A percentile compares a stretch with the other conserved stretches of the same genome.
Conservation (phyloP, 1,140 invertebrate genomes). For the Drosophila burlai region DNA sequence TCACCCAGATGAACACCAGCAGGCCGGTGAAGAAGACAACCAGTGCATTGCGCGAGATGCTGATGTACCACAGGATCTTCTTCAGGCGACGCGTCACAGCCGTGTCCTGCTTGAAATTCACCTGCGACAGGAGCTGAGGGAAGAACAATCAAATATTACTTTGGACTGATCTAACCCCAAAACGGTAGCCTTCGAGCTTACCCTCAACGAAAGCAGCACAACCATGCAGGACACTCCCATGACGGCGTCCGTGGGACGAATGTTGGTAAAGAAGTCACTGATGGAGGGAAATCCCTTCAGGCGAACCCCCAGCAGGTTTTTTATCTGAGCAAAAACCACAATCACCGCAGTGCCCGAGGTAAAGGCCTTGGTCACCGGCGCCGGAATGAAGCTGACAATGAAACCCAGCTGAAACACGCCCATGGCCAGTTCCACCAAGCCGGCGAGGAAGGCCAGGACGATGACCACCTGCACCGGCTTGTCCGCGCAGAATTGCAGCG, state of each 20-base stretch:
- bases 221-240: slow-evolving; percentile 90
- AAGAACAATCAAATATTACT: background rate
- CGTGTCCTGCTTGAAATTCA: slow-evolving; percentile 82
- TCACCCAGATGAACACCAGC: slow-evolving; percentile 87
- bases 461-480: slow-evolving; percentile 91
- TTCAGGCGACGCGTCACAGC: slow-evolving; percentile 85
- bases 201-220: slow-evolving; percentile 89
- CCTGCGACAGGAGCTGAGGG: slow-evolving; percentile 64
- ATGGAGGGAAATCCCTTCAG: slow-evolving; percentile 91
- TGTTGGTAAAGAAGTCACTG: slow-evolving; percentile 88
- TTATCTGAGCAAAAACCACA: slow-evolving; percentile 95
- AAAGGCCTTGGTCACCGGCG: slow-evolving; percentile 96
- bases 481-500: slow-evolving; percentile 90
- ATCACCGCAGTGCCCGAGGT: slow-evolving; percentile 97
- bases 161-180: background rate
- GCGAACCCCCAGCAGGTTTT: slow-evolving; percentile 91
- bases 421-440: slow-evolving; percentile 91
- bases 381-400: slow-evolving; percentile 97
- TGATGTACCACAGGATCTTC: slow-evolving; percentile 90
- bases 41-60: slow-evolving; percentile 92
- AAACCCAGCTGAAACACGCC: slow-evolving; percentile 89
- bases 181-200: slow-evolving; percentile 84
- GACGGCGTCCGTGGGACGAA: slow-evolving; percentile 87
- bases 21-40: slow-evolving; percentile 90
- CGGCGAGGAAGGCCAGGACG: slow-evolving; percentile 91